phyloP scores from a whole-genome alignment of 2,797 vertebrate genomes.

The Channallabes apus region DNA sequence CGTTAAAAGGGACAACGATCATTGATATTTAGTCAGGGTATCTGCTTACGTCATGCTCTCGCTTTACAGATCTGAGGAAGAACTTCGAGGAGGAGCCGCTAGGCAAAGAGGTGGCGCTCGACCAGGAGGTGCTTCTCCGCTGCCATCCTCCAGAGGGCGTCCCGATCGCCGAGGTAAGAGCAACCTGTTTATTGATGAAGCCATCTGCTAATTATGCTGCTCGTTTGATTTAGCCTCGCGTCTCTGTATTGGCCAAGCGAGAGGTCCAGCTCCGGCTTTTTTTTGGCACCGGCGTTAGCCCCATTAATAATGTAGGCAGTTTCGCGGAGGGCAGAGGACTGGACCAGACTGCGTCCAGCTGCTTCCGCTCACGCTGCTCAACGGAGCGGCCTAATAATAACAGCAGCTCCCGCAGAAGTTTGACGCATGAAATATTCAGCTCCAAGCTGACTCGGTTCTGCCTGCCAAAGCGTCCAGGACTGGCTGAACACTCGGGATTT shows the following conservation, averaged over 20 bases:
- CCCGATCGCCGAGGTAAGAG: constrained; percentile 91
- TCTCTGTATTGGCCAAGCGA: constrained; percentile 65
- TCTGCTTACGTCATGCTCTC: not conserved
- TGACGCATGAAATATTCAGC: constrained; percentile 41
- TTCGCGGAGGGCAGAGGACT: constrained; percentile 46
- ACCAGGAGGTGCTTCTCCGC: constrained; percentile 90
- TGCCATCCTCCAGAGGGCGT: constrained; percentile 96
- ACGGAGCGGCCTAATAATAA: constrained; percentile 68
- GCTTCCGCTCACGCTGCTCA: constrained; percentile 64
- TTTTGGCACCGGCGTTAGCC: constrained; percentile 72
- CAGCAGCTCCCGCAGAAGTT: constrained; percentile 34
- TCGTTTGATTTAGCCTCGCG: constrained; percentile 73
- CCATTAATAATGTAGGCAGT: constrained; percentile 75
- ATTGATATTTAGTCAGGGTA: not conserved
- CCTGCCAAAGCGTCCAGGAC: constrained; percentile 19
- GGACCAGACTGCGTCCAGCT: constrained; percentile 68
- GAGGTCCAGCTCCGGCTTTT: constrained; percentile 20
- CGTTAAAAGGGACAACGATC: not conserved
- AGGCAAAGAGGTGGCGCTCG: constrained; percentile 92
- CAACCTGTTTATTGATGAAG: constrained; percentile 60
- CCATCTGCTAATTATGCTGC: constrained; percentile 73
- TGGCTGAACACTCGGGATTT: constrained; percentile 10
- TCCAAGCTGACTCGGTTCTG: constrained; percentile 28
- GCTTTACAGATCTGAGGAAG: constrained; percentile 89
- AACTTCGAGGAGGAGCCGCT: constrained; percentile 96